A percentile compares a stretch with the other conserved stretches of the same genome.
Evolutionary conservation across 2,888 invertebrate species (phyloP).

Genomic region (Hypolimnas misippus): DNA sequence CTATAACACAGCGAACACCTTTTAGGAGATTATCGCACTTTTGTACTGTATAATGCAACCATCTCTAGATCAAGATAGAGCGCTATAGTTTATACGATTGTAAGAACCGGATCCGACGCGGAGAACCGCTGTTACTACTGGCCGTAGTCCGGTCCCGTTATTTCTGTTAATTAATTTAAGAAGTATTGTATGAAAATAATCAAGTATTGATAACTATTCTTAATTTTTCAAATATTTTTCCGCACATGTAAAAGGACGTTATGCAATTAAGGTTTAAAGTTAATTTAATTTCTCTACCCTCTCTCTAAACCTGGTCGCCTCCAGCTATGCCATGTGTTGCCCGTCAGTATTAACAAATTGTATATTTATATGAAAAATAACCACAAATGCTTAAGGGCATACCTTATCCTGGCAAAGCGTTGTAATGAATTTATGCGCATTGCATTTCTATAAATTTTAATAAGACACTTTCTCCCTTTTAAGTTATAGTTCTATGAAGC

Average conservation of each 20-base stretch:
- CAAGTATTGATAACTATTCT: not conserved
- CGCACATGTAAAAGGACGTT: slow-evolving; percentile 35
- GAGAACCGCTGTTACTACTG: slow-evolving; percentile 40
- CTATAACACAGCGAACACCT: slow-evolving; percentile 79
- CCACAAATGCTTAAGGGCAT: slow-evolving; percentile 54
- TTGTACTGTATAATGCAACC: slow-evolving; percentile 66
- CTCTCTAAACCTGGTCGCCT: slow-evolving; percentile 56
- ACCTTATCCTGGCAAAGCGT: slow-evolving; percentile 37
- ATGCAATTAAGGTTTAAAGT: slow-evolving; percentile 56
- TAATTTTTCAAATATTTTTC: not conserved
- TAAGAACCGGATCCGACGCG: slow-evolving; percentile 43
- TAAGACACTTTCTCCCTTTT: not conserved
- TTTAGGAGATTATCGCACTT: slow-evolving; percentile 80
- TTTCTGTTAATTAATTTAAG: slow-evolving; percentile 29
- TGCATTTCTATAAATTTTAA: slow-evolving; percentile 11
- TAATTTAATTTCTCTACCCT: slow-evolving; percentile 76
- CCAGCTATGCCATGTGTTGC: slow-evolving; percentile 70
- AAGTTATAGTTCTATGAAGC: not conserved
- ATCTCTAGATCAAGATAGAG: slow-evolving; percentile 72
- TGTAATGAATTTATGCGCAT: slow-evolving; percentile 30
- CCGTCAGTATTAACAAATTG: slow-evolving; percentile 49
- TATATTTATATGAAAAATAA: slow-evolving; percentile 53
- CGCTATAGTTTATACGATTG: slow-evolving; percentile 48
- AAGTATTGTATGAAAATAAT: not conserved
- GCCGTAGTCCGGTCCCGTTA: slow-evolving; percentile 34